phyloP scores from a whole-genome alignment of 2,113 vertebrate genomes.

The human (Homo sapiens) region DNA sequence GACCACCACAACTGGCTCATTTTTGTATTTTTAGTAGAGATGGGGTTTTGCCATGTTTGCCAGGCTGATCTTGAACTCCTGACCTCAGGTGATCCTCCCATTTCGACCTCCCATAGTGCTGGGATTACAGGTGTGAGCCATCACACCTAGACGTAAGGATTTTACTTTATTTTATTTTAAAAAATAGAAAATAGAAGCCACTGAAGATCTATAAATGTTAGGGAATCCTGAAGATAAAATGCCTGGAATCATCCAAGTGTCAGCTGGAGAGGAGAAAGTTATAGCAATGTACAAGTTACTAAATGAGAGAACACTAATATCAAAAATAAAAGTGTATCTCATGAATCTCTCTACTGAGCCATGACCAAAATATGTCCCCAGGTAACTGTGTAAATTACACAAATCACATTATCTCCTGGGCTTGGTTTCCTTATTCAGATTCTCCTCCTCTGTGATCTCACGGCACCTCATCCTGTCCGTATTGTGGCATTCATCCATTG shows the following conservation, averaged over 20 bases:
- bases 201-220: background rate
- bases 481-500: background rate
- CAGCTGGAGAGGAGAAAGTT: background rate
- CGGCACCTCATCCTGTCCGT: background rate
- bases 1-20: too few species aligned
- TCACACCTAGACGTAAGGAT: too few species aligned
- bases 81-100: too few species aligned
- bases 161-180: background rate
- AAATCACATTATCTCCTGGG: background rate
- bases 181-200: background rate
- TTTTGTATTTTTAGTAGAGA: too few species aligned
- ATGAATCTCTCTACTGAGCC: background rate
- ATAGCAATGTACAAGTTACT: background rate
- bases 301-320: background rate
- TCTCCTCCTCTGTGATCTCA: background rate
- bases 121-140: too few species aligned
- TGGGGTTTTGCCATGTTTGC: too few species aligned
- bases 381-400: background rate
- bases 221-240: conserved; percentile 23
- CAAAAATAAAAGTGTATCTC: conserved; percentile 16
- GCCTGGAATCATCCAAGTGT: background rate
- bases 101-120: too few species aligned
- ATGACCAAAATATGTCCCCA: background rate
- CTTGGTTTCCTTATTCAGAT: background rate
- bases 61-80: too few species aligned